A percentile compares a stretch with the other conserved stretches of the same genome.
Evolutionary conservation across 2,113 vertebrate species (phyloP).

Genomic region (Corythornis vintsioides): DNA sequence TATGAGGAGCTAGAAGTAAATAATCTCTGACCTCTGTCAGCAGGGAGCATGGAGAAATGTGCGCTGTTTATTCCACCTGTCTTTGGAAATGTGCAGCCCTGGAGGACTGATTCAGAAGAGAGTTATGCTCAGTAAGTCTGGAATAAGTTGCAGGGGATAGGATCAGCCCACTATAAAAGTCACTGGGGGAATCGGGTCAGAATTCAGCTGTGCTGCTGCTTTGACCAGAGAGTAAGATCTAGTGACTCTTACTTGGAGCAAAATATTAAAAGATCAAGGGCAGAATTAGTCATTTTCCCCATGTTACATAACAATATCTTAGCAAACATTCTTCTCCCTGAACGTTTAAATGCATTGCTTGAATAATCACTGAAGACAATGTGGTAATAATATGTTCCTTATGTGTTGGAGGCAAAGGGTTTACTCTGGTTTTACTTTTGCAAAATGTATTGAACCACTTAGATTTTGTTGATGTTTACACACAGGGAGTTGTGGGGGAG

Average conservation of each 20-base stretch:
- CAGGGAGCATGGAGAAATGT: not conserved
- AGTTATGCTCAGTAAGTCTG: conserved; percentile 5
- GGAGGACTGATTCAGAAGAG: conserved; percentile 29
- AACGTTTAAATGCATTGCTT: conserved; percentile 58
- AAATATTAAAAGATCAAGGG: conserved; percentile 29
- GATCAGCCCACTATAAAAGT: not conserved
- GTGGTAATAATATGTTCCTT: conserved; percentile 62
- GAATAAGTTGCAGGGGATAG: not conserved
- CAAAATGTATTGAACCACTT: conserved; percentile 23
- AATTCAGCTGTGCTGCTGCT: not conserved
- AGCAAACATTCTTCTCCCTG: conserved; percentile 66
- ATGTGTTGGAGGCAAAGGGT: conserved; percentile 55
- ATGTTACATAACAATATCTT: conserved; percentile 63
- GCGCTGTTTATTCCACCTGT: conserved; percentile 34
- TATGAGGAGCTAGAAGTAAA: conserved; percentile 10
- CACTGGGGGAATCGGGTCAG: not conserved
- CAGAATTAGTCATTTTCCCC: conserved; percentile 57
- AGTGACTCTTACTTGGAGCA: conserved; percentile 54
- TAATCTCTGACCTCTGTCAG: not conserved
- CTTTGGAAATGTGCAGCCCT: not conserved
- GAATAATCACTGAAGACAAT: conserved; percentile 64
- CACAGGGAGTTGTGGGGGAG: not conserved
- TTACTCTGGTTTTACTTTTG: conserved; percentile 49
- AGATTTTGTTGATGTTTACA: conserved; percentile 42
- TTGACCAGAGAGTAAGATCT: not conserved